phyloP scores from a whole-genome alignment of 2,888 invertebrate species.

The Napeogenes sylphis region DNA sequence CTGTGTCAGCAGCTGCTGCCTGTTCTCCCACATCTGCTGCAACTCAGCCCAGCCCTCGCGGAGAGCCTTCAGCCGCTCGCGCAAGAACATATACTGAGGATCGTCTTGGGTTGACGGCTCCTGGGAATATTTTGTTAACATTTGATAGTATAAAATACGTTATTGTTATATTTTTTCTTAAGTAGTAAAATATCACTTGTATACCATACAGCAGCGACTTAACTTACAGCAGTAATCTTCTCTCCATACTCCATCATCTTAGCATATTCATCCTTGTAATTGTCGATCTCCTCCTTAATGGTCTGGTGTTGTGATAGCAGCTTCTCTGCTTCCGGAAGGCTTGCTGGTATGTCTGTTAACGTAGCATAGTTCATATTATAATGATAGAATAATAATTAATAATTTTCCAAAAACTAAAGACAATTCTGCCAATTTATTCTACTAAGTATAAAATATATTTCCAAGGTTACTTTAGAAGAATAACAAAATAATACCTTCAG shows the following conservation, averaged over 20 bases:
- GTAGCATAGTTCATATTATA: conserved; percentile 4
- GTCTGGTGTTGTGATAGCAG: conserved; percentile 98
- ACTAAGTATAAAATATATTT: no score
- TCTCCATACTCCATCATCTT: conserved; percentile 99
- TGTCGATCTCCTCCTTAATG: conserved; percentile 99
- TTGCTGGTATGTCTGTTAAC: conserved; percentile 88
- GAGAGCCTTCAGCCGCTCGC: conserved; percentile 97
- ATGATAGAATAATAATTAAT: neutral
- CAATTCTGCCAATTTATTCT: no score
- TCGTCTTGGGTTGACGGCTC: conserved; percentile 94
- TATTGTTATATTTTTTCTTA: no score
- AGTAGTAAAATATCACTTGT: no score
- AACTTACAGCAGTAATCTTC: conserved; percentile 87
- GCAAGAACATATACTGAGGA: conserved; percentile 99
- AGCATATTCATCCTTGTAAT: conserved; percentile 98
- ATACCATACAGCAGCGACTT: neutral
- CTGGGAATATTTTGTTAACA: conserved; percentile 39
- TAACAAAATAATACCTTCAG: conserved; percentile 77
- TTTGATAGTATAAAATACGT: no score
- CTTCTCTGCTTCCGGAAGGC: conserved; percentile 97
- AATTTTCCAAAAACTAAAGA: neutral
- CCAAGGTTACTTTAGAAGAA: no score
- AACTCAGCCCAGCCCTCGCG: conserved; percentile 99
- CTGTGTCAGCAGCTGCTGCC: conserved; percentile 95
- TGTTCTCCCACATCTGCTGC: conserved; percentile 99